Conservation (phyloP, 2,888 invertebrate genomes). For the Hypolimnas misippus region DNA sequence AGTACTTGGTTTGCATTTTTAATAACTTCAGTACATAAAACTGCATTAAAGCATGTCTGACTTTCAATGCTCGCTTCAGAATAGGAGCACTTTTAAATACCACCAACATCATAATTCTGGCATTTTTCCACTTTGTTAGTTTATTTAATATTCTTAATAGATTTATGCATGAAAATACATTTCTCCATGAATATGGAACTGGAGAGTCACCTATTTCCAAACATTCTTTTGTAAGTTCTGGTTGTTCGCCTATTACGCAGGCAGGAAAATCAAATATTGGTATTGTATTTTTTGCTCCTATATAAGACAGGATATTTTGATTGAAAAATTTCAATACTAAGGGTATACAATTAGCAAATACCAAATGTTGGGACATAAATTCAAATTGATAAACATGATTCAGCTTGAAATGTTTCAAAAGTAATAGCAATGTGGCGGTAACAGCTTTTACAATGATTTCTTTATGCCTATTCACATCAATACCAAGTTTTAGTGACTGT, state of each 20-base stretch:
- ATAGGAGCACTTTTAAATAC: constrained; percentile 99
- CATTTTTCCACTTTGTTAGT: constrained; percentile 99
- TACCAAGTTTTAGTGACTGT: constrained; percentile 97
- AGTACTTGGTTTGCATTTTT: constrained; percentile 99
- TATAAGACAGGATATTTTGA: constrained; percentile 97
- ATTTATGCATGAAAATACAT: constrained; percentile 99
- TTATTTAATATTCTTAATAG: constrained; percentile 98
- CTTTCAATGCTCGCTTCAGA: constrained; percentile 97
- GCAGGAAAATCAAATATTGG: constrained; percentile 97
- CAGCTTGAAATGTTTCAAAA: constrained; percentile 97
- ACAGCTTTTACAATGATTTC: constrained; percentile 99
- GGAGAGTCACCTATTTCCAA: constrained; percentile 93
- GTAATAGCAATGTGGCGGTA: constrained; percentile 93
- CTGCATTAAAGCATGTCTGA: constrained; percentile 98
- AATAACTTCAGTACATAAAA: constrained; percentile 98
- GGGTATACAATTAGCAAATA: constrained; percentile 99
- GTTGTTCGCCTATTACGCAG: constrained; percentile 97
- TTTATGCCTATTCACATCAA: constrained; percentile 99
- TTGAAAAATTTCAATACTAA: constrained; percentile 99
- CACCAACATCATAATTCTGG: constrained; percentile 99
- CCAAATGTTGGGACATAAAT: constrained; percentile 98
- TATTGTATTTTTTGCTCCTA: constrained; percentile 96
- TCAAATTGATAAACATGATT: constrained; percentile 99
- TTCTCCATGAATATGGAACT: constrained; percentile 96
- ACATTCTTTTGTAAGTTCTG: constrained; percentile 95